Conservation (phyloP, 2,113 vertebrate genomes). For the Anarhynchus alexandrinus region DNA sequence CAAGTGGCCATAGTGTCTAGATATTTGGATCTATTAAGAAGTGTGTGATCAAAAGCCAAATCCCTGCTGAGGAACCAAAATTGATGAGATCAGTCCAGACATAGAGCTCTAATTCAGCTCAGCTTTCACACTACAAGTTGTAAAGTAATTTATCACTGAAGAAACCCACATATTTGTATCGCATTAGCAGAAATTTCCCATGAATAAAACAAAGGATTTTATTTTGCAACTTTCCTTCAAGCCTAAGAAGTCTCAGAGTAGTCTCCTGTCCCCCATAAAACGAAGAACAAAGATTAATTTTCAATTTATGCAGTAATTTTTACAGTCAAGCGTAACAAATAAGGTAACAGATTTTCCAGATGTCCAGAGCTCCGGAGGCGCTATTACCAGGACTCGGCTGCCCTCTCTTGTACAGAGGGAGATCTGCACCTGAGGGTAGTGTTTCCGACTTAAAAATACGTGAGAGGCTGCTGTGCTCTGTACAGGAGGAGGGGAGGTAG, state of each 20-base stretch:
- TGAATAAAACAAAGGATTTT: constrained; percentile 56
- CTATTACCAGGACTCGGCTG: constrained; percentile 21
- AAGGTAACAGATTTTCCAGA: constrained; percentile 53
- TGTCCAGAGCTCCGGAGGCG: background rate
- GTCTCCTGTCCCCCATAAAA: constrained; percentile 21
- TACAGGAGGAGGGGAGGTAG: background rate
- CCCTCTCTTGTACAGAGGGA: constrained; percentile 34
- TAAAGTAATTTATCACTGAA: constrained; percentile 54
- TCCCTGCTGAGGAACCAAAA: constrained; percentile 47
- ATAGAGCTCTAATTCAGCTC: constrained; percentile 14
- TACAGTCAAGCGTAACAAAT: constrained; percentile 42
- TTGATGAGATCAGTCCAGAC: constrained; percentile 45
- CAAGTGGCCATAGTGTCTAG: constrained; percentile 29
- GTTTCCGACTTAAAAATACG: background rate
- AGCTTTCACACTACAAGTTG: constrained; percentile 37
- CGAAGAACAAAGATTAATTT: constrained; percentile 58
- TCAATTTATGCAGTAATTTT: constrained; percentile 41
- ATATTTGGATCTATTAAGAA: constrained; percentile 29
- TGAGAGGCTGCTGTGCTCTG: background rate
- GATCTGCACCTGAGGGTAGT: background rate
- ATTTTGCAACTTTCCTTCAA: constrained; percentile 29
- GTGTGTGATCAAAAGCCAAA: constrained; percentile 40
- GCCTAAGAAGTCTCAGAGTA: background rate
- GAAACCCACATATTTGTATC: constrained; percentile 41
- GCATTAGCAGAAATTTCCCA: constrained; percentile 43